Conservation (phyloP, 1,140 invertebrate genomes). For the Helicorthomorpha holstii region DNA sequence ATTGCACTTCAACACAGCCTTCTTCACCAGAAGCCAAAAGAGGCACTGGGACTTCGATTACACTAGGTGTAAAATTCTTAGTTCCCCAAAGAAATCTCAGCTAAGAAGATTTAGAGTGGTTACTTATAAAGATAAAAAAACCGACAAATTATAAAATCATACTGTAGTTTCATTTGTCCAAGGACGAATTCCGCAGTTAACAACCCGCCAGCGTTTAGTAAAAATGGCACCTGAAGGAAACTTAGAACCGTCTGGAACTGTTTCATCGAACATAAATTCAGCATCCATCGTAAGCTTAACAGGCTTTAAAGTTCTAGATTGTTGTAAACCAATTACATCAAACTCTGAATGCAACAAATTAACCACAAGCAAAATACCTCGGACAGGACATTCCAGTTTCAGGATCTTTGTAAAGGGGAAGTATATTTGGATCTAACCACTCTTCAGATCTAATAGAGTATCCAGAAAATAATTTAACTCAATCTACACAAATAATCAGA, state of each 20-base stretch:
- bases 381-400: too few relatives aligned
- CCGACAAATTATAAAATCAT: neutral
- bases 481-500: too few relatives aligned
- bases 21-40: conserved; percentile 19
- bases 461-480: too few relatives aligned
- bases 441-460: too few relatives aligned
- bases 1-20: conserved; percentile 19
- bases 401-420: too few relatives aligned
- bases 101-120: neutral
- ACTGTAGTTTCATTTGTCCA: neutral
- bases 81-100: conserved; percentile 2
- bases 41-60: conserved; percentile 15
- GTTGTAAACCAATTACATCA: too few relatives aligned
- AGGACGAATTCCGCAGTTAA: neutral
- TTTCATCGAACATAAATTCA: conserved; percentile 5
- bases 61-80: neutral
- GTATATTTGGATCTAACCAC: too few relatives aligned
- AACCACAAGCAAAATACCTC: too few relatives aligned
- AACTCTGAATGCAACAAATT: too few relatives aligned
- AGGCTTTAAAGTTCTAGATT: too few relatives aligned
- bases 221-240: neutral
- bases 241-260: conserved; percentile 3
- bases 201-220: conserved; percentile 4
- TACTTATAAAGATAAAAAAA: neutral
- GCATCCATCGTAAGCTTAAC: neutral